Conservation (phyloP, 2,888 invertebrate species). For the Theretra japonica region DNA sequence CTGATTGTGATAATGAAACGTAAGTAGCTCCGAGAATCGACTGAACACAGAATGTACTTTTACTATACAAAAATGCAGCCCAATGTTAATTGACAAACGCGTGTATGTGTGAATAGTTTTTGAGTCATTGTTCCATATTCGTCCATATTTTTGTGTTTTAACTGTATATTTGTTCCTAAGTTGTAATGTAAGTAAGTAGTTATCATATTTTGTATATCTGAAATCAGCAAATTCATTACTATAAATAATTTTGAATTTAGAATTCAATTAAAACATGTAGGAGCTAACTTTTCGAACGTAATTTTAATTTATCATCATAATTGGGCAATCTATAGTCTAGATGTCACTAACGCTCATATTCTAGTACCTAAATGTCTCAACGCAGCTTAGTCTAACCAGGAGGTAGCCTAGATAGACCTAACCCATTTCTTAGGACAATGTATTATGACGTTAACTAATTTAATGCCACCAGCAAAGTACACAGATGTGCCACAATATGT, state of each 20-base stretch:
- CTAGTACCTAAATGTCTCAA: background rate
- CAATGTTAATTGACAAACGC: conserved; percentile 22
- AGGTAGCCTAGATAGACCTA: background rate
- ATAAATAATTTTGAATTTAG: background rate
- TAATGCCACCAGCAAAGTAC: background rate
- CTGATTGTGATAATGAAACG: conserved; percentile 24
- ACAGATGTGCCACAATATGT: background rate
- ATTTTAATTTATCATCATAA: no score
- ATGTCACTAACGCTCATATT: no score
- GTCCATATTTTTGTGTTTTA: no score
- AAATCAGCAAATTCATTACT: no score
- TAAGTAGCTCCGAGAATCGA: conserved; percentile 23
- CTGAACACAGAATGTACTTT: conserved; percentile 1
- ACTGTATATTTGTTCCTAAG: no score
- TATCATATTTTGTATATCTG: no score
- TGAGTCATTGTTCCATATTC: no score
- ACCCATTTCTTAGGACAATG: background rate
- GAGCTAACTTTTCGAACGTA: no score
- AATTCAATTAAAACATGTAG: no score
- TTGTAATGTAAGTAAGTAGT: no score
- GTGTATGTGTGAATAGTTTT: no score
- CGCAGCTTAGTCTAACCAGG: background rate
- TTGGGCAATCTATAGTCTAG: no score
- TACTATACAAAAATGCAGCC: conserved; percentile 13
- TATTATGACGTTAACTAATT: background rate